A percentile compares a stretch with the other conserved stretches of the same genome.
Conservation (phyloP, 1,140 invertebrate species). For the Microplitis demolitor region DNA sequence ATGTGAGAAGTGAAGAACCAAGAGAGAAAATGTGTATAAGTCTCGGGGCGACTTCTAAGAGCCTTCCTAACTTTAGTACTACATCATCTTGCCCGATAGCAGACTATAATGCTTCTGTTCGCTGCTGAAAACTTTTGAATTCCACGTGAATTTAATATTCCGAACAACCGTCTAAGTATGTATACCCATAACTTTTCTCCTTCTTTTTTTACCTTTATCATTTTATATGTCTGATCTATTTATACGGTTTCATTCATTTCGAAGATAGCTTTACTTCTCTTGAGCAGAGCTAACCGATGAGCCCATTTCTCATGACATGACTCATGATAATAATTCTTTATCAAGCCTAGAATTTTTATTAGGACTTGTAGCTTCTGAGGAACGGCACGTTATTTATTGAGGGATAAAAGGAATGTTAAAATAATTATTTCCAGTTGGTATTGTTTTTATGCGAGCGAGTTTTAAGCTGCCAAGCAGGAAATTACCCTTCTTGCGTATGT, state of each 20-base stretch:
- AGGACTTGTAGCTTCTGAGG: not conserved
- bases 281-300: no score
- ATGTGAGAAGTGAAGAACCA: not conserved
- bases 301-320: no score
- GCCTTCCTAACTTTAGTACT: conserved; percentile 54
- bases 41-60: conserved; percentile 33
- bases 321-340: no score
- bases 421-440: no score
- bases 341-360: no score
- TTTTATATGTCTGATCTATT: not conserved
- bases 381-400: not conserved
- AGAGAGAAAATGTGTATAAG: conserved; percentile 23
- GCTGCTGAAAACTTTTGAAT: conserved; percentile 53
- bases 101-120: conserved; percentile 43
- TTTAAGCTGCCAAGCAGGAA: not conserved
- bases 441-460: no score
- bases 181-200: conserved; percentile 4
- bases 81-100: conserved; percentile 55
- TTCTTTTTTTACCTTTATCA: not conserved
- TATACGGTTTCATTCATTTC: no score
- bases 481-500: not conserved
- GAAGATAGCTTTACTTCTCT: no score
- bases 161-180: conserved; percentile 32
- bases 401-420: no score
- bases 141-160: conserved; percentile 58